These are phyloP conservation scores for Halesus radiatus DNA, from an alignment of 1,140 invertebrate species.

Conservation along the genomic window DNA sequence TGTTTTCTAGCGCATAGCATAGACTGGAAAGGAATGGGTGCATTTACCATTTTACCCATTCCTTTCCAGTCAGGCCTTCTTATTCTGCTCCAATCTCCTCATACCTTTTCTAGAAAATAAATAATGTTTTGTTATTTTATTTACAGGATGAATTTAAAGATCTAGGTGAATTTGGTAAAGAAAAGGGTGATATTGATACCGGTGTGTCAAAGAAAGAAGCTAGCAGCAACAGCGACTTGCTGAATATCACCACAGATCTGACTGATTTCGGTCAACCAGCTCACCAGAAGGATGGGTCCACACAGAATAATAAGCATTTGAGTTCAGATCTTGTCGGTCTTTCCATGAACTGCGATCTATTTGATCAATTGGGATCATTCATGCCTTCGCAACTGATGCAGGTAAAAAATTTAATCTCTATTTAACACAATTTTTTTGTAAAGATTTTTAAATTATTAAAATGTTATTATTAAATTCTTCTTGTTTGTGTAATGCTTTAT, in stretches of 20 bases:
- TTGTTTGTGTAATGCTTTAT: no score
- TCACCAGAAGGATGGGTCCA: neutral
- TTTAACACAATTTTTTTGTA: neutral
- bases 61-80: no score
- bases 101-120: neutral
- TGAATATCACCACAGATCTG: conserved; percentile 7
- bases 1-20: no score
- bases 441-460: no score
- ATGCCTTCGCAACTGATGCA: conserved; percentile 69
- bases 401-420: conserved; percentile 55
- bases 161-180: conserved; percentile 26
- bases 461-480: no score
- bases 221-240: neutral
- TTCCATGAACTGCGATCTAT: conserved; percentile 62
- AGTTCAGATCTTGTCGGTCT: conserved; percentile 63
- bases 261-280: neutral
- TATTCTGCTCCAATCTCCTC: no score
- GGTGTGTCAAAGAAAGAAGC: conserved; percentile 1
- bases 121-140: neutral
- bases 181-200: neutral
- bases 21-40: no score
- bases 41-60: no score
- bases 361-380: conserved; percentile 63
- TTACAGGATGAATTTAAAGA: conserved; percentile 69
- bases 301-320: conserved; percentile 58